phyloP scores from a whole-genome alignment of 2,113 vertebrate genomes.

The Amblyornis subalaris region DNA sequence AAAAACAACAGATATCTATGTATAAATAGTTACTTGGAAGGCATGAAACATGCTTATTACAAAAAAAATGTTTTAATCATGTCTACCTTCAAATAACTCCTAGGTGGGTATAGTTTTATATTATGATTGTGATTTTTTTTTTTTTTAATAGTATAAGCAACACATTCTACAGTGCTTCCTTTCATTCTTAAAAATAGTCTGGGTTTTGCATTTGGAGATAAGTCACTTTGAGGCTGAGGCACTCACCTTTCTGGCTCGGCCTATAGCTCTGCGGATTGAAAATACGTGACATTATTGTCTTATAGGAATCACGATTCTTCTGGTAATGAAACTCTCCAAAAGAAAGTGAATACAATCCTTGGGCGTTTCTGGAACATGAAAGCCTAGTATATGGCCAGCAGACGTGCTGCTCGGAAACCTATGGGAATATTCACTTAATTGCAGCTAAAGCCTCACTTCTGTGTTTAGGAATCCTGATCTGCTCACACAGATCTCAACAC shows the following conservation, averaged over 20 bases:
- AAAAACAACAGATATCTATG: not conserved
- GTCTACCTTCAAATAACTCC: not conserved
- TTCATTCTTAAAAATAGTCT: not conserved
- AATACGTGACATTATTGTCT: not conserved
- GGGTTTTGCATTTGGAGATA: not conserved
- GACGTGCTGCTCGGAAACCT: not conserved
- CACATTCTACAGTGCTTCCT: not conserved
- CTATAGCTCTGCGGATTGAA: not conserved
- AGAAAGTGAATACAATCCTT: not conserved
- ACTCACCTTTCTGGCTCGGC: not conserved
- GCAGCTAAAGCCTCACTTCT: not conserved
- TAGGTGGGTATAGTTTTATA: not conserved
- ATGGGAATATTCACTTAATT: not conserved
- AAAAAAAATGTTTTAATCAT: not conserved
- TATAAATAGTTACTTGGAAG: not conserved
- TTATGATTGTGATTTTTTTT: not conserved
- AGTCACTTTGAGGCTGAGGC: not conserved
- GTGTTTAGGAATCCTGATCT: slow-evolving; percentile 26
- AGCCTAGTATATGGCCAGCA: not conserved
- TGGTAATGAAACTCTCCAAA: not conserved
- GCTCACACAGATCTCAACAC: slow-evolving; percentile 22
- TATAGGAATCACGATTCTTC: not conserved
- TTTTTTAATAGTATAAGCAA: not conserved
- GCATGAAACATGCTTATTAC: not conserved
- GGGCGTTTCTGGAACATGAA: not conserved